Evolutionary conservation across 2,113 vertebrate species (phyloP), one percentile per base, ranked within the genome.

Genomic region (Carollia perspicillata): DNA sequence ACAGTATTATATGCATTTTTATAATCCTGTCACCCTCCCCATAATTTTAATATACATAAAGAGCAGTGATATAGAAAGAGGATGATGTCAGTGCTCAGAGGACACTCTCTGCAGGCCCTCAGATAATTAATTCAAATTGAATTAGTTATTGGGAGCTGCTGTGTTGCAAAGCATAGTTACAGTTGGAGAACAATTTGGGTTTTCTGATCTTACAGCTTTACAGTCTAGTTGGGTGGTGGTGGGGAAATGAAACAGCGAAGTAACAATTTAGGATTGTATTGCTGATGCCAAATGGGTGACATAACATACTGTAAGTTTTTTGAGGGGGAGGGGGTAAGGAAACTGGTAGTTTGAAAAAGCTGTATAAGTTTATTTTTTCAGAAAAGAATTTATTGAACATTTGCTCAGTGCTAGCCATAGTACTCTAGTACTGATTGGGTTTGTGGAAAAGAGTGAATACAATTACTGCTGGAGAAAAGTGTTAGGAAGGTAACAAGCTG

Each of bases 41-140:
- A 13, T 86, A 23, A 86, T 75, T 95, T 93, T 68, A 80, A 72
- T 37, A 35, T 84, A 13, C 14, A 23, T 84, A 33, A 60, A 58
- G 40, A 85, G 80, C 8, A 20, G 49, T 58, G 77, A 81, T 68
- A 68, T 7, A 79, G 37, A 53, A 81, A 22, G 47, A 65, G 71
- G 77, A 47, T 66, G 84, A 93, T 90, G 91, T 94, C 91, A 94
- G 90, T 78, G 35, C 81, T 93, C 88, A 75, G 89, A 93, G 63
- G 89, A 93, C 60, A 60, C 44, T 75, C 37, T 88, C 33, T 95
- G 30, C n/a, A 60, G 69, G 26, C 60, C 33, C 33, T 84, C 68
- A 92, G 65, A 66, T 91, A 37, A 90, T 95, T 79, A 74, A 92
- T 92, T 94, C 40, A 80, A 28, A 81, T 51, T 30, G 81, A 90